Evolutionary conservation across 2,888 invertebrate genomes (phyloP).

Genomic region (Hyppa rectilinea): DNA sequence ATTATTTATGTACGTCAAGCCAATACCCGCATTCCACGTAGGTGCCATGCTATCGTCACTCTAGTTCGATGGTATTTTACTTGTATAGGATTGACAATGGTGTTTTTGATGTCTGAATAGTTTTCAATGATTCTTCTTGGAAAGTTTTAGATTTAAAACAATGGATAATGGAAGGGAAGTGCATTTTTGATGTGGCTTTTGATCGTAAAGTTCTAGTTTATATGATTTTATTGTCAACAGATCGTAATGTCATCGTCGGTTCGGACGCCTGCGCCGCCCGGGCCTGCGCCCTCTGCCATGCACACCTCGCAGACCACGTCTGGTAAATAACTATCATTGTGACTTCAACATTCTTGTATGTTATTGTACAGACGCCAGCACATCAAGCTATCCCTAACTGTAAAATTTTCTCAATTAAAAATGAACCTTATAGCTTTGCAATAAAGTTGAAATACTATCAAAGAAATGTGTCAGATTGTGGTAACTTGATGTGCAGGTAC

Average conservation of each 20-base stretch:
- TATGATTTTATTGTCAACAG: slow-evolving; percentile 67
- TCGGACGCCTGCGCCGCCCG: slow-evolving; percentile 83
- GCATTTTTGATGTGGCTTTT: neutral
- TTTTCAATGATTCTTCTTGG: neutral
- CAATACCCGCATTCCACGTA: slow-evolving; percentile 33
- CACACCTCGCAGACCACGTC: slow-evolving; percentile 86
- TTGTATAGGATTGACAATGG: neutral
- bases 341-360: neutral
- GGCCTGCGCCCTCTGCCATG: slow-evolving; percentile 80
- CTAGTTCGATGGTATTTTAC: slow-evolving; percentile 5
- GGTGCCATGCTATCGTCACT: slow-evolving; percentile 23
- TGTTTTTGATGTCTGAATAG: neutral
- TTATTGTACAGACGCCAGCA: no score
- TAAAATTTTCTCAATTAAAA: no score
- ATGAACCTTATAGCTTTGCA: no score
- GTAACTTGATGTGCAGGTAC: no score
- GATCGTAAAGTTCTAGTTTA: neutral
- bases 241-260: slow-evolving; percentile 89
- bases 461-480: no score
- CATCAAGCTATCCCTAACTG: no score
- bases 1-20: slow-evolving; percentile 35
- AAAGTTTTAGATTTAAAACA: slow-evolving; percentile 1
- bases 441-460: no score
- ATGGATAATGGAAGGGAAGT: neutral
- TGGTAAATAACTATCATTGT: slow-evolving; percentile 68